phyloP scores from a whole-genome alignment of 2,888 invertebrate genomes.

The Leptura quadrifasciata region DNA sequence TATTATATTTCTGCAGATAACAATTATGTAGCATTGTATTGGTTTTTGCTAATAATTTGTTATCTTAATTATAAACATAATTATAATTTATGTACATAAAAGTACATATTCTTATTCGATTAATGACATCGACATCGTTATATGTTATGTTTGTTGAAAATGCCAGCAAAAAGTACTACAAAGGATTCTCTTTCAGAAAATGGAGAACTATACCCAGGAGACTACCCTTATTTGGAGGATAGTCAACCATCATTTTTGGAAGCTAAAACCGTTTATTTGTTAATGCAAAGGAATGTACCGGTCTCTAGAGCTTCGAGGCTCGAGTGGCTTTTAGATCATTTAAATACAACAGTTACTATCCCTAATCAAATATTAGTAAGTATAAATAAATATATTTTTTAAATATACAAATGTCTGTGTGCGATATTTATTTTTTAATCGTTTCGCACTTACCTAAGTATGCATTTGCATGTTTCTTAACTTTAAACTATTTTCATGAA shows the following conservation, averaged over 20 bases:
- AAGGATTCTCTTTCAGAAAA: constrained; percentile 57
- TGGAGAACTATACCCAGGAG: constrained; percentile 61
- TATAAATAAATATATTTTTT: constrained; percentile 33
- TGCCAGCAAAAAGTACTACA: constrained; percentile 24
- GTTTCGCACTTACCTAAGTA: constrained; percentile 12
- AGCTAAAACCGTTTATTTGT: constrained; percentile 80
- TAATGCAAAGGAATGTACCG: constrained; percentile 82
- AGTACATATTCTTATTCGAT: background rate
- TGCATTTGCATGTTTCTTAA: background rate
- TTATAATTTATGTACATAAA: background rate
- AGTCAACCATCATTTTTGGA: constrained; percentile 73
- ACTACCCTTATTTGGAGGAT: constrained; percentile 62
- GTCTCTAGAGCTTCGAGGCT: constrained; percentile 84
- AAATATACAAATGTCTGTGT: too few relatives aligned
- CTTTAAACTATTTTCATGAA: background rate
- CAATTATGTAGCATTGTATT: constrained; percentile 20
- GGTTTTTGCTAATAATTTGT: constrained; percentile 2
- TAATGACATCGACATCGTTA: background rate
- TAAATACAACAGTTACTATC: constrained; percentile 78
- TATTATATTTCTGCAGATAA: constrained; percentile 24
- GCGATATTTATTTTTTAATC: constrained; percentile 21
- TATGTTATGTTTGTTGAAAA: constrained; percentile 13
- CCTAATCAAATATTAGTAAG: constrained; percentile 70
- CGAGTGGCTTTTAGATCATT: constrained; percentile 83
- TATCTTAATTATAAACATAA: constrained; percentile 20